Evolutionary conservation across 1,140 invertebrate genomes (phyloP).

Genomic region (Contarinia nasturtii): DNA sequence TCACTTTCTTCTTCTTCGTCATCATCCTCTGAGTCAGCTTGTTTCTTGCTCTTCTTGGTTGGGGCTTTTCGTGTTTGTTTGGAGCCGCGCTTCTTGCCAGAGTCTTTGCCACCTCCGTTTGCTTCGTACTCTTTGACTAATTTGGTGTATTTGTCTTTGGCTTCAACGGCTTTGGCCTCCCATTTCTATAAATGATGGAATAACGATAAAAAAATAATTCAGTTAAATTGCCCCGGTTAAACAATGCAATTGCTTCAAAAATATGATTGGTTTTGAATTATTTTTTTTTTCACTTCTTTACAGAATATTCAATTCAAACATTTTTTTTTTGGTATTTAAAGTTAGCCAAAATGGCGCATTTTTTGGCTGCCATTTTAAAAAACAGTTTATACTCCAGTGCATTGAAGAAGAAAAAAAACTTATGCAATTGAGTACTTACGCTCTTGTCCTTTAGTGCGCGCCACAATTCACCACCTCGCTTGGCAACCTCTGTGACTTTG

Average conservation of each 20-base stretch:
- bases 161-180: conserved; percentile 67
- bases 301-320: no score
- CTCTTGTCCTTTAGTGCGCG: conserved; percentile 59
- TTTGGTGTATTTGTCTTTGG: conserved; percentile 69
- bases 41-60: conserved; percentile 29
- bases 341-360: no score
- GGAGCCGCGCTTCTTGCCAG: conserved; percentile 26
- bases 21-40: conserved; percentile 21
- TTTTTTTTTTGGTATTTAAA: no score
- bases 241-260: no score
- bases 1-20: conserved; percentile 2
- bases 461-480: conserved; percentile 77
- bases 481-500: conserved; percentile 63
- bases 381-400: no score
- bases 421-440: conserved; percentile 33
- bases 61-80: conserved; percentile 21
- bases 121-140: conserved; percentile 79
- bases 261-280: no score
- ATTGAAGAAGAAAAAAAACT: no score
- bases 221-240: no score
- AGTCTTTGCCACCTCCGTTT: conserved; percentile 36
- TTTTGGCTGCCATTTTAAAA: no score
- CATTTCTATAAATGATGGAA: conserved; percentile 45
- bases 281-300: no score
- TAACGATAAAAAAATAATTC: conserved; percentile 3